A percentile compares a stretch with the other conserved stretches of the same genome.
Evolutionary conservation across 2,888 invertebrate species (phyloP).

Genomic region (Nowickia ferox): DNA sequence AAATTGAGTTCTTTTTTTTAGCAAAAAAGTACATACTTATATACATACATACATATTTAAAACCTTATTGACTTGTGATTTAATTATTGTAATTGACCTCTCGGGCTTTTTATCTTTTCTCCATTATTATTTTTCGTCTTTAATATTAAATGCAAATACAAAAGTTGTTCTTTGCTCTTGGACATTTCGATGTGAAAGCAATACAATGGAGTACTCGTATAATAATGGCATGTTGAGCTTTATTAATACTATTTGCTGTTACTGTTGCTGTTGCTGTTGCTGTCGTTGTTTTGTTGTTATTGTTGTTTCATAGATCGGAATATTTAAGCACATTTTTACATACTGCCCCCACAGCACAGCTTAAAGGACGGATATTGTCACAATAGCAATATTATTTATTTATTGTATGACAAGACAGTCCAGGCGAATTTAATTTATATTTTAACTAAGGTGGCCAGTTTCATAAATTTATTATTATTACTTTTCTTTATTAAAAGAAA

Average conservation of each 20-base stretch:
- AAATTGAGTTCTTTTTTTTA: conserved; percentile 31
- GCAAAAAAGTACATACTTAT: not conserved
- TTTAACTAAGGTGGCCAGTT: conserved; percentile 53
- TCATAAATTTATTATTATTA: too few species aligned
- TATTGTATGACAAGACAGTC: conserved; percentile 66
- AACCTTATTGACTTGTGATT: conserved; percentile 54
- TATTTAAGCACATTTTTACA: conserved; percentile 35
- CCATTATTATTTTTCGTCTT: conserved; percentile 29
- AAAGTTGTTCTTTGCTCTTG: not conserved
- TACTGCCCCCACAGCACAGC: conserved; percentile 41
- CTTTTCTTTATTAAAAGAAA: too few species aligned
- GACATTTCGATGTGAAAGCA: conserved; percentile 42
- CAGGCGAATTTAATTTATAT: conserved; percentile 48
- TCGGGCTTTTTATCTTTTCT: conserved; percentile 37
- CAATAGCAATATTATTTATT: conserved; percentile 68
- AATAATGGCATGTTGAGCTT: conserved; percentile 56
- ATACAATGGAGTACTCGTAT: conserved; percentile 45
- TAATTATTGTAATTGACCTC: conserved; percentile 66
- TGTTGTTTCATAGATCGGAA: conserved; percentile 3
- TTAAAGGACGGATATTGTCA: conserved; percentile 61
- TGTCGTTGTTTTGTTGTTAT: conserved; percentile 18
- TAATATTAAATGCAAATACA: conserved; percentile 28
- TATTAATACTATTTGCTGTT: conserved; percentile 53
- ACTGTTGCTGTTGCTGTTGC: too few species aligned
- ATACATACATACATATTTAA: not conserved